phyloP scores from a whole-genome alignment of 2,113 vertebrate genomes.

The Chiloscyllium plagiosum region DNA sequence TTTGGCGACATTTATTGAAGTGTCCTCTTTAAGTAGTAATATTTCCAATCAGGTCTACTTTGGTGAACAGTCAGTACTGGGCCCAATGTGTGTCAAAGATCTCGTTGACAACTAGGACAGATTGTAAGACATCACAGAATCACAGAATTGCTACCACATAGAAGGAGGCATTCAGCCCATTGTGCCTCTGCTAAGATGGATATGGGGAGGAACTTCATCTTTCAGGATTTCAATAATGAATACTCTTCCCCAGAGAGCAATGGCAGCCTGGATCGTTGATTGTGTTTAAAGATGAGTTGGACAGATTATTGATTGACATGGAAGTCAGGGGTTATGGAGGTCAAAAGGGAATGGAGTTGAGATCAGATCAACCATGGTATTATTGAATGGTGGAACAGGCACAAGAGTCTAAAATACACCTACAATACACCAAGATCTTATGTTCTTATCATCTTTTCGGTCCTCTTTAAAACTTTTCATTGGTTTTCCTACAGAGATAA shows the following conservation, averaged over 20 bases:
- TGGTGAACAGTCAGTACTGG: too few species aligned
- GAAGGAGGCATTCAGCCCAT: too few species aligned
- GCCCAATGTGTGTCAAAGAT: too few species aligned
- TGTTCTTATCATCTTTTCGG: neutral
- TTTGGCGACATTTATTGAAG: too few species aligned
- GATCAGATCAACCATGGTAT: neutral
- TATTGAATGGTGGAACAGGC: neutral
- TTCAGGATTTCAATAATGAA: neutral
- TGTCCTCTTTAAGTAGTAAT: too few species aligned
- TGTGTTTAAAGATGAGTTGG: neutral
- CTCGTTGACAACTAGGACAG: too few species aligned
- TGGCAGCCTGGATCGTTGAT: neutral
- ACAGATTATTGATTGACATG: neutral
- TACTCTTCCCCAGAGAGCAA: neutral
- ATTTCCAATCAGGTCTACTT: too few species aligned
- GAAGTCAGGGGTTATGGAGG: neutral
- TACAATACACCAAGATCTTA: neutral
- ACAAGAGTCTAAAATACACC: neutral
- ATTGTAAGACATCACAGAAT: too few species aligned
- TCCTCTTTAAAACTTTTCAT: too few species aligned
- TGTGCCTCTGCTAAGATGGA: neutral
- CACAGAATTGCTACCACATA: too few species aligned
- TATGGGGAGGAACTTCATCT: neutral
- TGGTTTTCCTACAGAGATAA: too few species aligned
- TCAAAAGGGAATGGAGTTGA: neutral